Conservation (phyloP, 2,888 invertebrate genomes). For the Drosophila paucipuncta region DNA sequence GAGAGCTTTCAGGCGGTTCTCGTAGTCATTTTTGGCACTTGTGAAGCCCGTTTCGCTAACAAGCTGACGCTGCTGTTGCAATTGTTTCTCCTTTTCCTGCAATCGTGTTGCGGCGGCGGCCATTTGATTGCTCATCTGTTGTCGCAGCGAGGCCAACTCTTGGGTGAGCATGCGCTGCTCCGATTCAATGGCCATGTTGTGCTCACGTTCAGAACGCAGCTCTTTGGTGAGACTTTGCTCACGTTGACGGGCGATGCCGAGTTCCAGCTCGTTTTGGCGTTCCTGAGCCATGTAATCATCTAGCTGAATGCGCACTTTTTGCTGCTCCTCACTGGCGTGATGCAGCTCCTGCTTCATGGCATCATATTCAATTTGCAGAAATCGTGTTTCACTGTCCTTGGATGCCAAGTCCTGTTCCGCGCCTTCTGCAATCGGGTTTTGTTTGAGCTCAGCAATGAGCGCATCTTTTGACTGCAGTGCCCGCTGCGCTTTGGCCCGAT, state of each 20-base stretch:
- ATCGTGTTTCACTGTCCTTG: conserved; percentile 68
- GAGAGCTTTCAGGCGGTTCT: conserved; percentile 87
- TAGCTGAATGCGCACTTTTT: conserved; percentile 67
- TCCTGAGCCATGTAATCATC: conserved; percentile 68
- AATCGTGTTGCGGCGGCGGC: conserved; percentile 72
- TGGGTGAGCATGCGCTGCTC: conserved; percentile 83
- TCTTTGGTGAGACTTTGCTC: conserved; percentile 74
- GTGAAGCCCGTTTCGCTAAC: conserved; percentile 69
- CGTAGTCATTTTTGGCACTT: conserved; percentile 62
- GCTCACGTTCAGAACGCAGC: conserved; percentile 85
- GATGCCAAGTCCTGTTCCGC: conserved; percentile 37
- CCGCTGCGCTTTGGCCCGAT: conserved; percentile 91
- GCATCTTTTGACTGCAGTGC: conserved; percentile 92
- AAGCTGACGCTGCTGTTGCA: conserved; percentile 77
- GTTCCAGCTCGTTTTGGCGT: conserved; percentile 62
- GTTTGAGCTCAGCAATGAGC: conserved; percentile 88
- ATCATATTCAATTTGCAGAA: conserved; percentile 87
- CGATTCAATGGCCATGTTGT: conserved; percentile 84
- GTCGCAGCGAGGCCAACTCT: conserved; percentile 84
- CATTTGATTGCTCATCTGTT: conserved; percentile 84
- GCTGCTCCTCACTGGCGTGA: conserved; percentile 72
- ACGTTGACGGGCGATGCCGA: conserved; percentile 53
- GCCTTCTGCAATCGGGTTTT: conserved; percentile 43
- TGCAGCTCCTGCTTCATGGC: conserved; percentile 86
- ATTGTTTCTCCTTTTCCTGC: conserved; percentile 76